Conservation (phyloP, 2,888 invertebrate species). For the Tachina fera region DNA sequence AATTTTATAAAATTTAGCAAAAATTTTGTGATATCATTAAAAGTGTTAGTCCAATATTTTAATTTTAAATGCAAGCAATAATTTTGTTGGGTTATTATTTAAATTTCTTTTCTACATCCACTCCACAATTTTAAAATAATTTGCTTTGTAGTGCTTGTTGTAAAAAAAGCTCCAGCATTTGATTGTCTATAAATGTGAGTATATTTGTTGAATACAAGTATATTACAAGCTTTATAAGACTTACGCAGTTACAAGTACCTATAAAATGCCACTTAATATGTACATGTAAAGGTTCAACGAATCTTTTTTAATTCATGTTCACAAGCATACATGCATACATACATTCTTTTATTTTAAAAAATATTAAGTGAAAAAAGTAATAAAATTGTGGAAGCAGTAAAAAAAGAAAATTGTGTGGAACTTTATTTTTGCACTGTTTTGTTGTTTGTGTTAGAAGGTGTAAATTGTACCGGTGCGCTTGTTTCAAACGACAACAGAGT, state of each 20-base stretch:
- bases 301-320: too few species aligned
- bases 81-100: not conserved
- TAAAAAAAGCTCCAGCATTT: not conserved
- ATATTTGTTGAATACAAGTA: too few species aligned
- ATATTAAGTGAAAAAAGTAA: not conserved
- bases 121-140: not conserved
- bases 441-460: not conserved
- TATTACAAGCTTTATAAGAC: too few species aligned
- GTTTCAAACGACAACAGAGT: not conserved
- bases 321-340: too few species aligned
- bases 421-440: constrained; percentile 39
- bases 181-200: not conserved
- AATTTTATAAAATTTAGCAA: too few species aligned
- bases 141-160: not conserved
- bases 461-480: not conserved
- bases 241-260: too few species aligned
- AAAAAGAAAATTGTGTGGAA: constrained; percentile 60
- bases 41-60: not conserved
- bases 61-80: not conserved
- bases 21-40: too few species aligned
- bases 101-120: not conserved
- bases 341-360: not conserved
- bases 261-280: not conserved
- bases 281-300: not conserved
- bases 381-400: constrained; percentile 9